Base-by-base conservation (phyloP, 2,888 invertebrate species). In the Drosophila hamatofila region DNA sequence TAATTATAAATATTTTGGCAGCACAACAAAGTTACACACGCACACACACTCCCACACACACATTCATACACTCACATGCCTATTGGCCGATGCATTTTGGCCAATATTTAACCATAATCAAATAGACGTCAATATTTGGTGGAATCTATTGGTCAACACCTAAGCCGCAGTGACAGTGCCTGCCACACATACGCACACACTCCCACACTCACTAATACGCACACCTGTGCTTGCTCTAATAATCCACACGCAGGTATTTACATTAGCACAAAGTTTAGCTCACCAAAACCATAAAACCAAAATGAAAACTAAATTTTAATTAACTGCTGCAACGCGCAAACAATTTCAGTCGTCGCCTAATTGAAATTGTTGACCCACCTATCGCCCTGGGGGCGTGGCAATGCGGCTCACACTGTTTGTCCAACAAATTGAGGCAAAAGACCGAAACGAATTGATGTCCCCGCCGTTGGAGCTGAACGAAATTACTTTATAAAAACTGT, bases 251-350 rank as follows among this genome's bases (percentile, higher is more conserved):
- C 8, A 8, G 21, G 9, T 25, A 76, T 55, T 52, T 51, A 39
- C 48, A 30, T 46, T 39, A 18, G 21, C 46, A 25, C 23, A 59
- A 63, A 51, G 46, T 25, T 48, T n/a, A 23, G 27, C 44, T 52
- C 27, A 49, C 23, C 35, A 52, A 52, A 78, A 73, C 66, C 65
- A 72, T 61, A 72, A 67, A 75, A 72, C 63, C 73, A 71, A 85
- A 80, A 72, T 60, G 71, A 73, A 86, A 84, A 78, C 89, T 80
- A 80, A 83, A 81, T 86, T 86, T 88, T 88, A 84, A 84, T 87
- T 83, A 89, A 84, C 75, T 88, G 67, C 78, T 54, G 64, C 58
- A 57, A 61, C 58, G 64, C 56, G 59, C 35, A 39, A n/a, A 44
- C 30, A 61, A 35, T 62, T 74, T 49, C 23, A 18, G 35, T 41